phyloP scores from a whole-genome alignment of 1,140 invertebrate species.

The Drosophila takahashii region DNA sequence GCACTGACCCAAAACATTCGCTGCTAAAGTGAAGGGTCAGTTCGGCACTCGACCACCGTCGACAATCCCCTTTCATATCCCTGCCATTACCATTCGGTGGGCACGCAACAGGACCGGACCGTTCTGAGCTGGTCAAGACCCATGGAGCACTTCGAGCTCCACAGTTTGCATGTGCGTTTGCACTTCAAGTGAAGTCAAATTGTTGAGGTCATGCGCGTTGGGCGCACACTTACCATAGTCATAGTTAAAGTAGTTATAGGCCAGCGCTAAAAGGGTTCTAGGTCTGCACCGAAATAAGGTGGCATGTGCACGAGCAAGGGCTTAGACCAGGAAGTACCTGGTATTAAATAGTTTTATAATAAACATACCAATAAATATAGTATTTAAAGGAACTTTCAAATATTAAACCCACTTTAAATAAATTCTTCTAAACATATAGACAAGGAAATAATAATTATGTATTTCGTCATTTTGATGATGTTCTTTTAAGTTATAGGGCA shows the following conservation, averaged over 20 bases:
- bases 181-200: constrained; percentile 76
- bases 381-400: no score
- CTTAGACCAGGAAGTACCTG: constrained; percentile 1
- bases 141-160: constrained; percentile 12
- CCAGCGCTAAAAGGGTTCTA: constrained; percentile 60
- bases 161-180: constrained; percentile 68
- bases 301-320: background rate
- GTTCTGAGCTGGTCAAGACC: constrained; percentile 16
- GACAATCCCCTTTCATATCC: constrained; percentile 11
- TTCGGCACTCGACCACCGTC: constrained; percentile 23
- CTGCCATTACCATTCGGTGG: constrained; percentile 43
- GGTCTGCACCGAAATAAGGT: constrained; percentile 16
- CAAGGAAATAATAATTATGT: no score
- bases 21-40: constrained; percentile 68
- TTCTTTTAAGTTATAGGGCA: no score
- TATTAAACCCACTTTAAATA: no score
- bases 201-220: constrained; percentile 81
- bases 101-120: constrained; percentile 71
- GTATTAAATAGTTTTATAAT: background rate
- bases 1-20: constrained; percentile 69
- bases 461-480: no score
- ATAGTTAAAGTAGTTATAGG: constrained; percentile 45
- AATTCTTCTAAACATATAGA: no score
- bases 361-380: background rate
- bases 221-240: constrained; percentile 60